phyloP scores from a whole-genome alignment of 1,140 invertebrate genomes.

The Delia radicum region DNA sequence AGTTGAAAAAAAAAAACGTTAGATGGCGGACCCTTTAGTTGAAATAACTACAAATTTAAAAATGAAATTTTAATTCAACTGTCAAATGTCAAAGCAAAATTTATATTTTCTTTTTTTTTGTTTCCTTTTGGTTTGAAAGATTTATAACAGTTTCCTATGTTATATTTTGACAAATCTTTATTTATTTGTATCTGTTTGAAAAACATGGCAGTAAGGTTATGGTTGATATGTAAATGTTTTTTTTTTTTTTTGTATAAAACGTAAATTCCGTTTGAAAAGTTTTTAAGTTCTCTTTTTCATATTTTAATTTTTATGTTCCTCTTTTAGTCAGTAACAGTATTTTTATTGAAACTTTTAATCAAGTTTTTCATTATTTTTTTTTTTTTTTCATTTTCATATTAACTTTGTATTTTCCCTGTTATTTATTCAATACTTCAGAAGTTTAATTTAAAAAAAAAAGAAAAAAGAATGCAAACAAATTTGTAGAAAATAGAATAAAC shows the following conservation, averaged over 20 bases:
- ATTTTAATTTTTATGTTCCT: background rate
- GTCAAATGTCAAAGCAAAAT: background rate
- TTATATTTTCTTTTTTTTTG: background rate
- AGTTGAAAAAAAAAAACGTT: too few relatives aligned
- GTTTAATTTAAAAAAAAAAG: background rate
- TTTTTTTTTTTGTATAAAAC: background rate
- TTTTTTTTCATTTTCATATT: too few relatives aligned
- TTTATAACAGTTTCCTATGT: background rate
- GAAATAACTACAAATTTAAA: too few relatives aligned
- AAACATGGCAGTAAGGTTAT: background rate
- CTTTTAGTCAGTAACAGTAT: background rate
- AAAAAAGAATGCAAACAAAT: background rate
- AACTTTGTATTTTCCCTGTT: background rate
- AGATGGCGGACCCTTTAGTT: too few relatives aligned
- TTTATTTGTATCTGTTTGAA: background rate
- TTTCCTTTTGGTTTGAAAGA: background rate
- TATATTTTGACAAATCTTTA: background rate
- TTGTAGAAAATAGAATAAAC: background rate
- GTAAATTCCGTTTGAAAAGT: too few relatives aligned
- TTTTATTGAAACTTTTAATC: slow-evolving; percentile 2
- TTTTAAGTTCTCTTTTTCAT: too few relatives aligned
- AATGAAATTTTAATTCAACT: background rate
- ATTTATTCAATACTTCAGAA: background rate
- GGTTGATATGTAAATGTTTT: background rate
- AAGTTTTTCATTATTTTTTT: background rate